These are phyloP conservation scores for Ditula angustiorana DNA, from an alignment of 2,888 invertebrate species.

Conservation along the genomic window DNA sequence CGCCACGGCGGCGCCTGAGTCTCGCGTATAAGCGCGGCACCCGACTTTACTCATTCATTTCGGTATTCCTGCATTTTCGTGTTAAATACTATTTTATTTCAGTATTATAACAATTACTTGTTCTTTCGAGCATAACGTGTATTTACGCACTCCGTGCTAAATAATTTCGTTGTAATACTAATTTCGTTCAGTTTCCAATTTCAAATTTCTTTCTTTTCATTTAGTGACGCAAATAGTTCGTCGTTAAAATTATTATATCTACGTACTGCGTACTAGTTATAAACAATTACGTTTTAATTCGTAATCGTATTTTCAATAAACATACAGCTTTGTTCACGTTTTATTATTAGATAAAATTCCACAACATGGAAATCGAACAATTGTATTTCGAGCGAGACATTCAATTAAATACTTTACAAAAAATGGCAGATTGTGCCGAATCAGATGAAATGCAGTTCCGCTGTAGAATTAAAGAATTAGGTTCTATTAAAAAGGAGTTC, in stretches of 20 bases:
- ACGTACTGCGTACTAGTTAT: not conserved
- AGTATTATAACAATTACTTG: not conserved
- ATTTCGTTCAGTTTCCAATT: not conserved
- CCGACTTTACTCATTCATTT: not conserved
- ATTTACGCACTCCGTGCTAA: not conserved
- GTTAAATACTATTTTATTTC: not conserved
- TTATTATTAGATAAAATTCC: not conserved
- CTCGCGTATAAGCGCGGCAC: not conserved
- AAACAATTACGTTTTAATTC: not conserved
- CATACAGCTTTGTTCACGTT: not conserved
- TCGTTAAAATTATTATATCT: not conserved
- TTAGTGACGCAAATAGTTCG: too few relatives aligned
- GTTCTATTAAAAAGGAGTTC: not conserved
- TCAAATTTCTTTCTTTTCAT: not conserved
- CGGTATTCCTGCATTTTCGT: not conserved
- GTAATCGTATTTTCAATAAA: not conserved
- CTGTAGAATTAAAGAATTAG: not conserved
- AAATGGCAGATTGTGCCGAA: constrained; percentile 2
- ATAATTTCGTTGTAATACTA: not conserved
- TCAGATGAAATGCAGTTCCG: not conserved
- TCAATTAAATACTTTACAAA: not conserved
- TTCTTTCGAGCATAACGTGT: not conserved
- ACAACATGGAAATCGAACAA: not conserved
- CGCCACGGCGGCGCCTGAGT: not conserved
- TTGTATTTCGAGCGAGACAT: not conserved